phyloP scores from a whole-genome alignment of 2,797 vertebrate genomes.

The Spinus olivaceus region DNA sequence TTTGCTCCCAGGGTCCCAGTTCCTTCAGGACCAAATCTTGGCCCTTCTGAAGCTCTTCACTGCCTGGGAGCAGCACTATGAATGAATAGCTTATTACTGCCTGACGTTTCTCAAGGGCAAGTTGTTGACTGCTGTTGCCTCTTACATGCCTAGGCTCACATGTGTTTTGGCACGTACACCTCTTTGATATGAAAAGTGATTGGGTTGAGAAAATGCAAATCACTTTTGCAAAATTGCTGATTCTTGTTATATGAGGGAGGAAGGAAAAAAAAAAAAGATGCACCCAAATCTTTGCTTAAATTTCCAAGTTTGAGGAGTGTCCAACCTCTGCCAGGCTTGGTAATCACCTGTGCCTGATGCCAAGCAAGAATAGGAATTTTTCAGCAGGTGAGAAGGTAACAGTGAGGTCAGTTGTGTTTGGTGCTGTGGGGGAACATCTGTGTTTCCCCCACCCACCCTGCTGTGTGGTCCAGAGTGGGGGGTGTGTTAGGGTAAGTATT shows the following conservation, averaged over 20 bases:
- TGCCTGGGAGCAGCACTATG: not conserved
- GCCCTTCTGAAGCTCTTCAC: not conserved
- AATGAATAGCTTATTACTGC: not conserved
- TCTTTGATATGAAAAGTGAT: constrained; percentile 32
- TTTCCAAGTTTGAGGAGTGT: not conserved
- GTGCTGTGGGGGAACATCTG: not conserved
- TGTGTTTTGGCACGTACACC: constrained; percentile 28
- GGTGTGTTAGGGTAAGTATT: not conserved
- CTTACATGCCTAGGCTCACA: not conserved
- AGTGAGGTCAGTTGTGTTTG: not conserved
- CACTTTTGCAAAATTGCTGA: constrained; percentile 21
- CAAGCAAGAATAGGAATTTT: not conserved
- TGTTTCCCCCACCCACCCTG: not conserved
- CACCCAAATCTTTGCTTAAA: not conserved
- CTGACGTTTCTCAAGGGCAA: not conserved
- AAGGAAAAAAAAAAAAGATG: not conserved
- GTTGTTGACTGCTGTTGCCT: not conserved
- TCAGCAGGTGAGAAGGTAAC: not conserved
- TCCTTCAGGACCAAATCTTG: not conserved
- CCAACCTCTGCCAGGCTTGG: not conserved
- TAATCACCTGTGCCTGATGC: not conserved
- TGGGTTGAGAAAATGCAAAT: constrained; percentile 43
- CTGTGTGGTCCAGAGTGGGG: not conserved
- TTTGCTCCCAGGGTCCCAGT: not conserved
- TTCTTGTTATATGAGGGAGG: not conserved